A percentile compares a stretch with the other conserved stretches of the same genome.
Evolutionary conservation across 2,888 invertebrate species (phyloP).

Genomic region (Bugula neritina): DNA sequence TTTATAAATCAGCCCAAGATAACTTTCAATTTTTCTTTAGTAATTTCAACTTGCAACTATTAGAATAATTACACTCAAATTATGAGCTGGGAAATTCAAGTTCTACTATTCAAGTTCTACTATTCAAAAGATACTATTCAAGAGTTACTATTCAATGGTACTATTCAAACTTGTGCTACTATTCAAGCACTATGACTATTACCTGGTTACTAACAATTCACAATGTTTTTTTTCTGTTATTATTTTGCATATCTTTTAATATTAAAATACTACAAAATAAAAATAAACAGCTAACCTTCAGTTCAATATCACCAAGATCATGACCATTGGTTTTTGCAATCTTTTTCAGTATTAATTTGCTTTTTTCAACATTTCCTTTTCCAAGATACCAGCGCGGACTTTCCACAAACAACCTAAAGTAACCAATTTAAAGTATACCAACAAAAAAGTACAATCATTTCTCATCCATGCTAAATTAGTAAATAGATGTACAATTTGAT

Average conservation of each 20-base stretch:
- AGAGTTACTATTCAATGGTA: too few species aligned
- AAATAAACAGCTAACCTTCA: constrained; percentile 4
- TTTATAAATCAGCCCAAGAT: too few species aligned
- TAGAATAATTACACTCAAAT: too few species aligned
- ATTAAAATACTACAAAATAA: neutral
- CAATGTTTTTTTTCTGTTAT: neutral
- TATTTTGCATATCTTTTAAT: neutral
- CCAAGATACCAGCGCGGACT: constrained; percentile 23
- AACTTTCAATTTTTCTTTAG: too few species aligned
- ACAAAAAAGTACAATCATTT: too few species aligned
- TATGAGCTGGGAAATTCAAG: too few species aligned
- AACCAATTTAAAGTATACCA: neutral
- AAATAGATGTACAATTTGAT: neutral
- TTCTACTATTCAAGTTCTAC: too few species aligned
- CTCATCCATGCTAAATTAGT: too few species aligned
- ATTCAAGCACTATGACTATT: neutral
- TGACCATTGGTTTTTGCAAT: constrained; percentile 19
- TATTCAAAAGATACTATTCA: too few species aligned
- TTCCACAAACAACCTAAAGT: constrained; percentile 6
- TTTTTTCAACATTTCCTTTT: neutral
- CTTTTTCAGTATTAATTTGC: neutral
- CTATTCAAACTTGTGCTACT: too few species aligned
- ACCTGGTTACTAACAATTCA: neutral
- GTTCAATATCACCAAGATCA: constrained; percentile 14
- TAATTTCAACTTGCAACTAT: too few species aligned